Base-by-base conservation (phyloP, 1,140 invertebrate species). In the Drosophila ficusphila region DNA sequence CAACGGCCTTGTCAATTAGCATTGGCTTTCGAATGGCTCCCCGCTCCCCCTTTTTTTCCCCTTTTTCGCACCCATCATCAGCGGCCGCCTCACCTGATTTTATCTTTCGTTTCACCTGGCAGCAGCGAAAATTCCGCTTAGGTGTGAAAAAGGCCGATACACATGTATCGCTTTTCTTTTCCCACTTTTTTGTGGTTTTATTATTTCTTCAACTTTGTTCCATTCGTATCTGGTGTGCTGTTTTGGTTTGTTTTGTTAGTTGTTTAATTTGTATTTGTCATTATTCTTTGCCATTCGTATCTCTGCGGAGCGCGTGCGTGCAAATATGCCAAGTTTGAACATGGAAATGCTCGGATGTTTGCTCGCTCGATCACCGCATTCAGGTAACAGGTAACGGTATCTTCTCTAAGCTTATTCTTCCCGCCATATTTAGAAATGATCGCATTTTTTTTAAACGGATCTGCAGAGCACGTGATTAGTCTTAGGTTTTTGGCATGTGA, bases 1-100 rank as follows among this genome's bases (percentile, higher is more conserved):
- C 67, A 77, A 81, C 78, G 78, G 57, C 78, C 78, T 81, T 81
- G 78, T 64, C 62, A 81, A 81, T 81, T 82, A 81, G 78, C 78
- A 81, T 67, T 72, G 60, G 70, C 53, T 51, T 67, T 61, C 56
- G 21, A 58, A 23, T 14, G 46, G 12, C 36, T 42, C 39, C 31
- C 52, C 49, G n/a, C 51, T n/a, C 56, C 39, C 19, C 16, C 23
- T 21, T 6, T 49, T 6, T 6, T 46, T n/a, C 56, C 39, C 19
- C 16, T 29, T 21, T 6, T 49, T 6, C 6, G 41, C 29, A 21
- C 31, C 19, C 44, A 29, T 51, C 41, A 16, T 27, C 25, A 46
- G 42, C 25, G 27, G 42, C 23, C 42, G 29, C 33, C 18, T 31
- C 47, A 21, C 46, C 47, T 64, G 52, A 57, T 71, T 65, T 56